Conservation (phyloP, 2,888 invertebrate species). For the Scotopteryx bipunctaria region DNA sequence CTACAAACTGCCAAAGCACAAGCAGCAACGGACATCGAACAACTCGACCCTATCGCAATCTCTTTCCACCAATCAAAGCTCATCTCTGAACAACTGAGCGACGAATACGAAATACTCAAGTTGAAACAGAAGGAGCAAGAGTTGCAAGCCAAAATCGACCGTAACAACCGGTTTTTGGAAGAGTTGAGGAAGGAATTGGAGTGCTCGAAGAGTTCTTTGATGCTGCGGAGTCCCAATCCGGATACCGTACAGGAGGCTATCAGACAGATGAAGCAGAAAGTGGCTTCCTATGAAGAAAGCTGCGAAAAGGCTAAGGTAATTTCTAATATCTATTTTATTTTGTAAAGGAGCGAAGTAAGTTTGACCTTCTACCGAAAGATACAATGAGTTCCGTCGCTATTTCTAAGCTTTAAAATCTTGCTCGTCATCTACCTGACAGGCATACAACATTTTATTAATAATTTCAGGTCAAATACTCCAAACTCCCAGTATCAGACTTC, state of each 20-base stretch:
- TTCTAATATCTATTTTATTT: too few relatives aligned
- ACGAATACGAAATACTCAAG: constrained; percentile 67
- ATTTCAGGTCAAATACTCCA: constrained; percentile 63
- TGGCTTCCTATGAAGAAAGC: constrained; percentile 68
- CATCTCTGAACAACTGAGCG: constrained; percentile 51
- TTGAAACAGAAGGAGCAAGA: constrained; percentile 63
- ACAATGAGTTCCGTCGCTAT: too few relatives aligned
- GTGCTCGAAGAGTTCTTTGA: constrained; percentile 53
- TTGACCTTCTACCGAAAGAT: too few relatives aligned
- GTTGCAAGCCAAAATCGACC: constrained; percentile 63
- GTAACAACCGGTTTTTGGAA: constrained; percentile 62
- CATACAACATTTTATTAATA: background rate
- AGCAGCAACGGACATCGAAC: constrained; percentile 44
- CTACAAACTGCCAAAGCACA: constrained; percentile 50
- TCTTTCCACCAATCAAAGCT: constrained; percentile 56
- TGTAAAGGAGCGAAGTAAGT: too few relatives aligned
- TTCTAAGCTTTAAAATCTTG: too few relatives aligned
- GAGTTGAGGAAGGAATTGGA: constrained; percentile 59
- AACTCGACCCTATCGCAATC: constrained; percentile 60
- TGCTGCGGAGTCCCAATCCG: constrained; percentile 57
- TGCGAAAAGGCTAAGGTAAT: constrained; percentile 66
- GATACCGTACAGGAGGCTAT: constrained; percentile 65
- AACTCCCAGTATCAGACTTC: constrained; percentile 58
- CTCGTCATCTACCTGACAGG: too few relatives aligned
- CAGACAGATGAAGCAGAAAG: constrained; percentile 65